Conservation (phyloP, 64 coral and sea anemone species). For the Stylophora pistillata region DNA sequence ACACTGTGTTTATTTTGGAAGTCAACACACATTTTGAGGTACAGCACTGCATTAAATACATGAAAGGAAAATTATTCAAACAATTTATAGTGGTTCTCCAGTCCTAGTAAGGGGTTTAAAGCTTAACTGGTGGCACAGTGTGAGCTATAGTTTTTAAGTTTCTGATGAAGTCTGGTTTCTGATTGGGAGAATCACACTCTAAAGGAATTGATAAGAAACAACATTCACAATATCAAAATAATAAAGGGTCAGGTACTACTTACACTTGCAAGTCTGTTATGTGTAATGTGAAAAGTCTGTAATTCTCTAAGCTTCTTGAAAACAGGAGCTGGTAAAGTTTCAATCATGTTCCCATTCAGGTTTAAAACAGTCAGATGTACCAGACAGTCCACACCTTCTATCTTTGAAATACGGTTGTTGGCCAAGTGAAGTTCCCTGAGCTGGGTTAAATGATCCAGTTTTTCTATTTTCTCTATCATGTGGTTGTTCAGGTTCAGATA, state of each 20-base stretch:
- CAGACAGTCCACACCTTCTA: conserved; percentile 85
- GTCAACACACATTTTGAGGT: too few species aligned
- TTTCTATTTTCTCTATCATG: conserved; percentile 97
- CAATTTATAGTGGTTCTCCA: not conserved
- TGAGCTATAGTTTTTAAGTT: too few species aligned
- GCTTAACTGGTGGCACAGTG: too few species aligned
- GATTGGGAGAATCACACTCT: too few species aligned
- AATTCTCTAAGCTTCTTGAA: conserved; percentile 87
- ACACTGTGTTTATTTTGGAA: too few species aligned
- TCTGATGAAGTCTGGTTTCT: too few species aligned
- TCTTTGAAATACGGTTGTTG: conserved; percentile 83
- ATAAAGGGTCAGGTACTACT: conserved; percentile 6
- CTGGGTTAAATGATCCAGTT: conserved; percentile 78
- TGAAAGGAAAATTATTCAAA: too few species aligned
- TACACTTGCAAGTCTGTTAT: conserved; percentile 92
- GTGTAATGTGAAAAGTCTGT: conserved; percentile 64
- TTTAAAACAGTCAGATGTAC: conserved; percentile 76
- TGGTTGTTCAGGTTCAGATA: conserved; percentile 86
- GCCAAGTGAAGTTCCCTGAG: conserved; percentile 90
- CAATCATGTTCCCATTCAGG: conserved; percentile 87
- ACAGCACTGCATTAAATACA: too few species aligned
- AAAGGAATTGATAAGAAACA: too few species aligned
- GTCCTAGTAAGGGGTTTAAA: not conserved
- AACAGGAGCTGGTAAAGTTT: conserved; percentile 60
- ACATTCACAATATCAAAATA: too few species aligned